Evolutionary conservation across 2,113 vertebrate genomes (phyloP), one percentile per base, ranked within the genome.

Genomic region (Cnemophilus loriae): DNA sequence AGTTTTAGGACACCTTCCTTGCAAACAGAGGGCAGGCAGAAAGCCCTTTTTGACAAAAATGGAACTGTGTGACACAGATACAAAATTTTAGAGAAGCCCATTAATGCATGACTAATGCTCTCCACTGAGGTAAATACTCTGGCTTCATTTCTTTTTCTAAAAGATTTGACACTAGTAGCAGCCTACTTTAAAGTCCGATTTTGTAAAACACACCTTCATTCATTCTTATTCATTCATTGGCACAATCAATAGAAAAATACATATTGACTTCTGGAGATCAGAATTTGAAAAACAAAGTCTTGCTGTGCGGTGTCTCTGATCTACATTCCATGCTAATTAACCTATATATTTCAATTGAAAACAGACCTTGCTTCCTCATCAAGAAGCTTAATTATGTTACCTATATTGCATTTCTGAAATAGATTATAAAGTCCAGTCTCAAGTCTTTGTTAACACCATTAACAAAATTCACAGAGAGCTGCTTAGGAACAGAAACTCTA

Each of bases 331-430:
- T 2, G 2, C 59, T 80, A 91, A 96, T 96, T 95, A 96, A 88
- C 75, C 90, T 94, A 55, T 50, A 83, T 95, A 39, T 89, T 92
- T 80, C 67, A 84, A 41, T 13, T 86, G 74, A 90, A 95, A 93
- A 8, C 49, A 80, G 55, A 76, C 16, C 76, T 86, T 79, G 14
- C 9, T 59, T 90, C 75, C 63, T 86, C 88, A 90, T 77, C 70
- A 69, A 69, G 94, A 42, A 88, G 46, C 37, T 60, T 92, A 96
- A 92, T 97, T 95, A 61, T 57, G 57, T 69, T 85, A 87, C 32
- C 49, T 93, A 46, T 32, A 82, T 82, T 87, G 14, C 42, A 56
- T 79, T 95, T 84, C 67, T 93, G 81, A 91, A 96, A 74, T 39
- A 83, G 35, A 22, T 79, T 1, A 73, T 89, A 30, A 76, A 80